Evolutionary conservation across 2,888 invertebrate species (phyloP), one percentile per base, ranked within the genome.

Genomic region (Rhodophaea formosa): DNA sequence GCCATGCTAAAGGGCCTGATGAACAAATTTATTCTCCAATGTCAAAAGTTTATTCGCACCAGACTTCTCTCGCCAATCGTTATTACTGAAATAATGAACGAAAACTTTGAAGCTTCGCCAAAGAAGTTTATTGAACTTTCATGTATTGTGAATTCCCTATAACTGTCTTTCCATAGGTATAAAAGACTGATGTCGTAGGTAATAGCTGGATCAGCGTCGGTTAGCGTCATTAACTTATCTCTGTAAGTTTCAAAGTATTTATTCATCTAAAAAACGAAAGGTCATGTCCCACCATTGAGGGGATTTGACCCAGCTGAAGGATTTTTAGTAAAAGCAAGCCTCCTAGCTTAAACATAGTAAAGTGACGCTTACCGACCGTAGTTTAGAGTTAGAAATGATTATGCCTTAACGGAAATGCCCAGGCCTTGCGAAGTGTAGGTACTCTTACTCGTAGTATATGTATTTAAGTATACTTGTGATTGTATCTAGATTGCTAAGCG

Each of bases 121-220:
- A n/a, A n/a, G 5, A 23, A 23, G 23, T 23, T 23, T 23, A n/a
- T 23, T 23, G 23, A 23, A 23, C 8, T 12, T 7, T 53, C 10
- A 2, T 54, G 14, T 39, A 30, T 54, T 54, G 53, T 54, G 14
- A 53, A 44, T 42, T 15, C 39, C 14, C 16, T 53, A 64, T 66
- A n/a, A 60, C 68, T 70, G 73, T 77, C 74, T 77, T 75, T 74
- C 67, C 68, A 69, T 65, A n/a, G n/a, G n/a, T n/a, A 59, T 65
- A 61, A 60, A 77, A 80, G 80, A 80, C 80, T 80, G 81, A 80
- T 71, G 59, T 56, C 60, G 57, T 71, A 75, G 66, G 58, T 67
- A 63, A 64, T 42, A 64, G 67, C 56, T 57, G 59, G 56, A 47
- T 49, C 7, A 47, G 17, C 23, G 39, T 56, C 39, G 56, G 14